Base-by-base conservation (phyloP, 2,797 vertebrate species). In the Aplochiton taeniatus region DNA sequence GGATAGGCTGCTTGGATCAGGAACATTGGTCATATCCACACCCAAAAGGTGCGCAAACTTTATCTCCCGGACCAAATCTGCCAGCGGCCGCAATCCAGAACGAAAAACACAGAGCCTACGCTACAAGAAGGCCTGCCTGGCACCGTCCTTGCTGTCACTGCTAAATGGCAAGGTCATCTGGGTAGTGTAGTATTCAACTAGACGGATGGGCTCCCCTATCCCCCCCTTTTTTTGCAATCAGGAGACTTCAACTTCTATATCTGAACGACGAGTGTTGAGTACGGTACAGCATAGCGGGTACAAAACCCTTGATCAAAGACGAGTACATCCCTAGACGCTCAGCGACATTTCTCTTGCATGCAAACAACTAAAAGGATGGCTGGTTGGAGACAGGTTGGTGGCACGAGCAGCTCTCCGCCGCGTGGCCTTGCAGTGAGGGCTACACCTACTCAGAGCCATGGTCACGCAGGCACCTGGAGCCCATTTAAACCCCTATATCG, bases 121-220 rank as follows among this genome's bases (percentile, higher is more conserved):
- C 87, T 86, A 90, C 86, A 83, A 74, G 83, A 86, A 84, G 84
- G 42, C 18, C 81, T 86, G 42, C 18, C 81, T 86, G 83, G 72
- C 70, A 31, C 31, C 77, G 73, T 73, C 78, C 79, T 83, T 73
- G 78, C 78, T 77, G 70, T 78, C 73, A 83, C 69, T 75, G 62
- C 78, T 68, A 65, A 81, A 76, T 75, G 80, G 81, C 77, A 80
- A 78, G 73, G 31, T 31, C 68, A 73, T 83, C 73, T 75, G 78
- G 72, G 77, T 78, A 85, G 47, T 82, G 82, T 85, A 88, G 83
- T 84, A 79, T 74, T 87, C 79, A 83, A 76, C 53, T 53, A 80
- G 81, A 78, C 81, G 75, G 73, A 78, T 78, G 72, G 76, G 76
- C 57, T 12, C 55, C 59, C 19, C 50, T 67, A 31, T n/a, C 55